Evolutionary conservation across 2,888 invertebrate species (phyloP).

Genomic region (Hirtodrosophila trivittata): DNA sequence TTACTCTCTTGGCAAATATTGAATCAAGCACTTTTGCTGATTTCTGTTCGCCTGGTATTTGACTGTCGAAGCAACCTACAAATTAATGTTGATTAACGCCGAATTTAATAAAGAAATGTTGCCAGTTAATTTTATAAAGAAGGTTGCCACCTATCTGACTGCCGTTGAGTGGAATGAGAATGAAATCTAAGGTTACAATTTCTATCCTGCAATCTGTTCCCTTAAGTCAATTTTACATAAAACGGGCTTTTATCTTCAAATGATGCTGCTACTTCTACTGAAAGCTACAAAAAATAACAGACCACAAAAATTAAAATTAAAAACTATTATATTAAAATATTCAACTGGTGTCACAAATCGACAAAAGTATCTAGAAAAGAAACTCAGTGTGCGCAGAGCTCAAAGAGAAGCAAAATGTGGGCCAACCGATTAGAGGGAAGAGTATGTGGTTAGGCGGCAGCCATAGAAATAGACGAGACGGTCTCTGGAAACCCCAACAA

Average conservation of each 20-base stretch:
- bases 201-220: no score
- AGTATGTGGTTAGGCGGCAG: slow-evolving; percentile 41
- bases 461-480: slow-evolving; percentile 59
- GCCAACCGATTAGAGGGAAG: slow-evolving; percentile 21
- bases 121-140: no score
- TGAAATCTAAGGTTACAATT: no score
- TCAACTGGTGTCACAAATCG: slow-evolving; percentile 31
- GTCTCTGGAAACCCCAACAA: slow-evolving; percentile 56
- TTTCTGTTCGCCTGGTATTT: no score
- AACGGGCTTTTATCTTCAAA: slow-evolving; percentile 55
- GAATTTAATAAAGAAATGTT: no score
- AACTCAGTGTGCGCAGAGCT: slow-evolving; percentile 40
- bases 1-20: no score
- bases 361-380: slow-evolving; percentile 20
- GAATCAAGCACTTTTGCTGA: no score
- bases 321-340: background rate
- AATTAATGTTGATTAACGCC: no score
- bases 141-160: no score
- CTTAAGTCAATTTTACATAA: slow-evolving; percentile 42
- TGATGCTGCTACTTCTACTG: slow-evolving; percentile 17
- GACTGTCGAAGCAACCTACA: no score
- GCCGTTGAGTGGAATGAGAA: no score
- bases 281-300: slow-evolving; percentile 22
- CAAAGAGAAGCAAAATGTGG: slow-evolving; percentile 45
- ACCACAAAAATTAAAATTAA: slow-evolving; percentile 23